phyloP scores from a whole-genome alignment of 2,113 vertebrate species.

The Solea solea region DNA sequence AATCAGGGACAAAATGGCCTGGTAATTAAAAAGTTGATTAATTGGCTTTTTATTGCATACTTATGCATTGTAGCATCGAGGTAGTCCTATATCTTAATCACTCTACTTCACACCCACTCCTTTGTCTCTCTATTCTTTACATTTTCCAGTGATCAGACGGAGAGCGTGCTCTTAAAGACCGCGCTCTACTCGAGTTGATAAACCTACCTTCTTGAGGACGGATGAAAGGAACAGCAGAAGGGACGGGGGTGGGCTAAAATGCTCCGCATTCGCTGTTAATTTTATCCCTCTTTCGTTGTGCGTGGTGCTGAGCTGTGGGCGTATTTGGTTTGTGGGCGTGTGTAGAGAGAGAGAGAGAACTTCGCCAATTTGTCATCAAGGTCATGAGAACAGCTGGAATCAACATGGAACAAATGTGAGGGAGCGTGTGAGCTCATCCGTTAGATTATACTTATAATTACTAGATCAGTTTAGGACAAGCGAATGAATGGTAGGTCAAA shows the following conservation, averaged over 20 bases:
- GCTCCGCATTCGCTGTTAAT: constrained; percentile 1
- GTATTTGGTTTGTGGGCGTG: not conserved
- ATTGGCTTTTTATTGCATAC: constrained; percentile 72
- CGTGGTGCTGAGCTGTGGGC: not conserved
- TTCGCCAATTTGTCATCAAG: constrained; percentile 34
- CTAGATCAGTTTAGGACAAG: constrained; percentile 6
- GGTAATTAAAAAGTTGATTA: constrained; percentile 79
- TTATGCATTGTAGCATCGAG: constrained; percentile 51
- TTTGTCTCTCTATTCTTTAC: constrained; percentile 4
- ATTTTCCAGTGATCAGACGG: constrained; percentile 40
- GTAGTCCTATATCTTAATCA: constrained; percentile 56
- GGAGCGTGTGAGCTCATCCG: not conserved
- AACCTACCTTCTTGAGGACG: constrained; percentile 22
- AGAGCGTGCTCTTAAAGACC: constrained; percentile 13
- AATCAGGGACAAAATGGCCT: constrained; percentile 45
- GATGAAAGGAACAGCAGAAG: constrained; percentile 10
- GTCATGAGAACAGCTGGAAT: constrained; percentile 17
- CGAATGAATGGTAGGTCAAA: constrained; percentile 16
- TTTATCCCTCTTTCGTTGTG: constrained; percentile 1
- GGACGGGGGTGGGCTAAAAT: not conserved
- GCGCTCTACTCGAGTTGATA: constrained; percentile 27
- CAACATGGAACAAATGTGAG: not conserved
- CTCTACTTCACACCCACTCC: constrained; percentile 13
- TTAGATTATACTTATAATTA: constrained; percentile 1
- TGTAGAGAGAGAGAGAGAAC: constrained; percentile 1